Percentiles rank a stretch among this genome's conserved stretches.
phyloP scores from a whole-genome alignment of 2,888 invertebrate species.

The Liopterus haemorrhoidalis region DNA sequence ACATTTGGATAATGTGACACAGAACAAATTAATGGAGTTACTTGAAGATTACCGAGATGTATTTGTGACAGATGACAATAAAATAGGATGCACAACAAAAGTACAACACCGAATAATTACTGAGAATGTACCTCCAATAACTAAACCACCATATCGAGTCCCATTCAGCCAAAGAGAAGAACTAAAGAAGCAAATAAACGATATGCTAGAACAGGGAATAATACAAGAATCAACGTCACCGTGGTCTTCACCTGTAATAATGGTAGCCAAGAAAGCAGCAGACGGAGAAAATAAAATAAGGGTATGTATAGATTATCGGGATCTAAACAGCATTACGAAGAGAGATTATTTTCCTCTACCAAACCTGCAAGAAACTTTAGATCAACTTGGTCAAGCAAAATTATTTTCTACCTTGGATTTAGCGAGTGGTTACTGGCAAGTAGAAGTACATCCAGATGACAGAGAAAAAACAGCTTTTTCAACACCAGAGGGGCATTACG shows the following conservation, averaged over 20 bases:
- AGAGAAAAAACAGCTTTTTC: conserved; percentile 37
- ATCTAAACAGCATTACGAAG: conserved; percentile 34
- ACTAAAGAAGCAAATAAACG: conserved; percentile 19
- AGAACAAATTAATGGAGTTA: too few relatives aligned
- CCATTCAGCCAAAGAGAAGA: conserved; percentile 12
- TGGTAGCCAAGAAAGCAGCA: conserved; percentile 38
- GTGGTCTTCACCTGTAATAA: conserved; percentile 39
- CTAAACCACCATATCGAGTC: conserved; percentile 25
- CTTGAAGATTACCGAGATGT: too few relatives aligned
- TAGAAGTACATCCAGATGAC: conserved; percentile 32
- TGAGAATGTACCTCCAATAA: conserved; percentile 15
- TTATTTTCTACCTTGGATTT: conserved; percentile 35
- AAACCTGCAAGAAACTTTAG: conserved; percentile 35
- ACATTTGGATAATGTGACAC: too few relatives aligned
- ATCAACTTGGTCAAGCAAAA: conserved; percentile 29
- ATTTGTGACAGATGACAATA: too few relatives aligned
- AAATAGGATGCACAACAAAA: too few relatives aligned
- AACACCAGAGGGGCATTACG: conserved; percentile 34
- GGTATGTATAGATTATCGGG: conserved; percentile 34
- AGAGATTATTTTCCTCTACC: conserved; percentile 37
- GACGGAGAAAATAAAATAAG: conserved; percentile 27
- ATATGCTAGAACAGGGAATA: conserved; percentile 33
- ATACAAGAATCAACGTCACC: conserved; percentile 35
- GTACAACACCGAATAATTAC: too few relatives aligned
- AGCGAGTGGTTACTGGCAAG: conserved; percentile 35